Base-by-base conservation (phyloP, 2,113 vertebrate genomes). In the Prietella phreatophila region DNA sequence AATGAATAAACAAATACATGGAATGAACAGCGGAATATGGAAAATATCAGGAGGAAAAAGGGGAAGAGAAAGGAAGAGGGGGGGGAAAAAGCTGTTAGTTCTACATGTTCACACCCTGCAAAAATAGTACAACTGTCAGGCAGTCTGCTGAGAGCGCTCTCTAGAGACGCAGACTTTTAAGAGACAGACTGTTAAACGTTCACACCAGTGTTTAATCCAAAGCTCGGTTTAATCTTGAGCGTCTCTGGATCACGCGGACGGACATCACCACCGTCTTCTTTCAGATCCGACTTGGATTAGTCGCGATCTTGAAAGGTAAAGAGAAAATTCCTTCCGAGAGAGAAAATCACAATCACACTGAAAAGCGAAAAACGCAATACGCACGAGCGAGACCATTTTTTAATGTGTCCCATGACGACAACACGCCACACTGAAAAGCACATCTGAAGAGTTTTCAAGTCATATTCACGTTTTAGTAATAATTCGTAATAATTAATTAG, bases 71-170 rank as follows among this genome's bases (percentile, higher is more conserved):
- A 71, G 20, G 71, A 47, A 61, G 75, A 87, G 42, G 42, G 42
- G 42, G 36, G 36, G 39, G 4, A 42, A 30, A 87, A 86, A 87
- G 88, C 13, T 75, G 92, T 94, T 94, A 94, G 93, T 90, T 90
- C 86, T 89, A 83, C 71, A 61, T 65, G 50, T 73, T 87, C 78
- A 87, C 87, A 89, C 82, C 50, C 84, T 80, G 71, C 55, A 86
- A 39, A 84, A 71, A 88, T 55, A 88, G 87, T 27, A 50, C 11
- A 3, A 47, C 53, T 79, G 73, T 84, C 81, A 71, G 65, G 58
- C 42, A 80, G 65, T 76, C 90, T 61, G 56, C 15, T 27, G 55
- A 61, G 56, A 20, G 80, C 19, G 55, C n/a, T 56, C 53, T 36
- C 79, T 36, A 58, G 79, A 82, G 55, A 82, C 30, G 1, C 17